Evolutionary conservation across 2,113 vertebrate species (phyloP), one percentile per base, ranked within the genome.

Genomic region (Rynchops niger): DNA sequence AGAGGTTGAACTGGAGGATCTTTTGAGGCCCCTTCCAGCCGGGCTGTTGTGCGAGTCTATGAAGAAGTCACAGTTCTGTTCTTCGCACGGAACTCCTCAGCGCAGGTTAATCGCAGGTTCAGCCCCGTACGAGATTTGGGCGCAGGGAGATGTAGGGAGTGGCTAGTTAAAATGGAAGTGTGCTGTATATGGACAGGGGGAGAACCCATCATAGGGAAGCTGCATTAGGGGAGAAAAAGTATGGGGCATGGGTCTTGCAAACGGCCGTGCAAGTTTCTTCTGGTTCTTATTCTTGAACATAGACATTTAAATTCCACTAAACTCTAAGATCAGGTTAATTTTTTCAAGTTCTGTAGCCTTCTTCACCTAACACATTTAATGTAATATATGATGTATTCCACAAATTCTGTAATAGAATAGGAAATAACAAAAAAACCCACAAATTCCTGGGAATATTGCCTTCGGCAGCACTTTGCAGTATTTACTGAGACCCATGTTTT

Each of bases 341-440:
- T 50, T 72, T 66, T 55, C 14, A 55, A 50, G 59, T 73, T 73
- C 26, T 49, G 30, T 94, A 96, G 91, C 90, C 71, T 82, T 91
- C 94, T 96, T 92, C 91, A 90, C 93, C 53, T 83, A 88, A 93
- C 61, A 91, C 53, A 87, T 96, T 95, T 94, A 77, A 86, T 93
- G 88, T 90, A 94, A 94, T 87, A 93, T 91, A 66, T 0, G 87
- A 96, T 96, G 62, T 81, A 88, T 95, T 95, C 96, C 88, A 95
- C 94, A 94, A 96, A 96, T 93, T 92, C 94, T 92, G 91, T 95
- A 95, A 84, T 15, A 36, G 55, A n/a, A 66, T 78, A 90, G 27
- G 10, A 77, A 63, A 94, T 95, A 95, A 95, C 22, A 93, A 94
- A 92, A 94, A 92, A 95, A 93, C 86, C 69, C 32, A 86, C 95